Conservation (phyloP, 1,140 invertebrate genomes). For the Cepaea nemoralis region DNA sequence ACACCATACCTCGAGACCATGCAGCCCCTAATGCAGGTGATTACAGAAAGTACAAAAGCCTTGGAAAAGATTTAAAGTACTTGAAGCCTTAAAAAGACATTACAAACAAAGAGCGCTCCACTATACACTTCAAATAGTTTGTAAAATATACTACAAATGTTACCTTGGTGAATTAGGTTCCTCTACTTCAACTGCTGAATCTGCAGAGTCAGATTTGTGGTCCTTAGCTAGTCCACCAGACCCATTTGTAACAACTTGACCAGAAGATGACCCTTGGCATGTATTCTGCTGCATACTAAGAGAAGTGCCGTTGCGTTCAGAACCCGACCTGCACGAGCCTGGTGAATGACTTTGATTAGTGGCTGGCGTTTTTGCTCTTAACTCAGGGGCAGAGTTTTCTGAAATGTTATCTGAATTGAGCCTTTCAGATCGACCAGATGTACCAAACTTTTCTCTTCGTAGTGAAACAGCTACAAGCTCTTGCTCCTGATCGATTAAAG, state of each 20-base stretch:
- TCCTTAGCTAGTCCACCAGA: neutral
- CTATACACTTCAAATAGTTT: too few species aligned
- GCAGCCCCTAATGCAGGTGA: too few species aligned
- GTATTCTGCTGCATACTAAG: neutral
- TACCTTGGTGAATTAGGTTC: neutral
- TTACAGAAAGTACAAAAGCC: too few species aligned
- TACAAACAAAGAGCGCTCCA: too few species aligned
- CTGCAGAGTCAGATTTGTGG: neutral
- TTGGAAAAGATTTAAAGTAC: too few species aligned
- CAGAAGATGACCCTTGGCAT: neutral
- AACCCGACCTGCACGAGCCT: neutral
- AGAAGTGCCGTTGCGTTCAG: neutral
- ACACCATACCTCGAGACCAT: too few species aligned
- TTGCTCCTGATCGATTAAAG: neutral
- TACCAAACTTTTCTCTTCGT: slow-evolving; percentile 24
- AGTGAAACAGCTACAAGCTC: slow-evolving; percentile 11
- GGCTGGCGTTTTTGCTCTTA: neutral
- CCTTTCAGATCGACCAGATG: slow-evolving; percentile 9
- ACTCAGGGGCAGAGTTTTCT: neutral
- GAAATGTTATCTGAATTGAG: slow-evolving; percentile 1
- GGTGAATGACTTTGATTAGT: neutral
- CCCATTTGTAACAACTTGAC: neutral
- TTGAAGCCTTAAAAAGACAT: too few species aligned
- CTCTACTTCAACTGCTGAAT: neutral
- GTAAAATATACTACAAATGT: neutral